These are phyloP conservation scores for Eciton burchellii DNA, from an alignment of 1,140 invertebrate genomes.

Conservation along the genomic window DNA sequence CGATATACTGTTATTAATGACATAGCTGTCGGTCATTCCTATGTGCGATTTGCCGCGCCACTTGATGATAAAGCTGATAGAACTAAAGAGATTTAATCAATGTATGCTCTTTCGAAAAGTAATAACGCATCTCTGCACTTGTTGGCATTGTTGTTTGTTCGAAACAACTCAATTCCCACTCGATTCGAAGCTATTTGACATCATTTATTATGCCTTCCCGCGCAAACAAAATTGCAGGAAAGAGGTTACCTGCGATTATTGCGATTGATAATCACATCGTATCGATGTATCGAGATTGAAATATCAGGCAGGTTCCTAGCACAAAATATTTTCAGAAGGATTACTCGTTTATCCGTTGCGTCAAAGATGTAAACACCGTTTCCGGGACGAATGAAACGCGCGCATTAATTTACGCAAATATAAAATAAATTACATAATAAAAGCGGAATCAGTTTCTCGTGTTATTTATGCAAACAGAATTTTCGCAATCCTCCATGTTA, in stretches of 20 bases:
- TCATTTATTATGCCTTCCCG: conserved; percentile 42
- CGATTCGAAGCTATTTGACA: conserved; percentile 58
- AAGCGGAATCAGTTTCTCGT: not conserved
- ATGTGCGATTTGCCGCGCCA: conserved; percentile 6
- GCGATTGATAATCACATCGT: conserved; percentile 20
- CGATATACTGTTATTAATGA: conserved; percentile 20
- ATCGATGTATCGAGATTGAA: not conserved
- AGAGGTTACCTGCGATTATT: too few relatives aligned
- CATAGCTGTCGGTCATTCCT: conserved; percentile 29
- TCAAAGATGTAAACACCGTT: not conserved
- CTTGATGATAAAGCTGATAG: conserved; percentile 66
- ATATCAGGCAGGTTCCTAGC: not conserved
- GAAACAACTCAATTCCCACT: conserved; percentile 26
- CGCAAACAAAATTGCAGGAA: not conserved
- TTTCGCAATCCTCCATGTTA: conserved; percentile 7
- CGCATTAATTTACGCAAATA: conserved; percentile 23
- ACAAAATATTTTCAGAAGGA: not conserved
- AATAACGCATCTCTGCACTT: conserved; percentile 65
- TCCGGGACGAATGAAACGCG: conserved; percentile 3
- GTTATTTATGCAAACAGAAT: conserved; percentile 24
- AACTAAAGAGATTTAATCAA: conserved; percentile 64
- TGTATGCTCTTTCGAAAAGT: conserved; percentile 63
- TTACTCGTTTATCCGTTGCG: not conserved
- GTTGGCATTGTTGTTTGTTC: conserved; percentile 52
- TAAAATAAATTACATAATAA: conserved; percentile 34